Conservation (phyloP, 2,797 vertebrate genomes). For the Mastacembelus armatus region DNA sequence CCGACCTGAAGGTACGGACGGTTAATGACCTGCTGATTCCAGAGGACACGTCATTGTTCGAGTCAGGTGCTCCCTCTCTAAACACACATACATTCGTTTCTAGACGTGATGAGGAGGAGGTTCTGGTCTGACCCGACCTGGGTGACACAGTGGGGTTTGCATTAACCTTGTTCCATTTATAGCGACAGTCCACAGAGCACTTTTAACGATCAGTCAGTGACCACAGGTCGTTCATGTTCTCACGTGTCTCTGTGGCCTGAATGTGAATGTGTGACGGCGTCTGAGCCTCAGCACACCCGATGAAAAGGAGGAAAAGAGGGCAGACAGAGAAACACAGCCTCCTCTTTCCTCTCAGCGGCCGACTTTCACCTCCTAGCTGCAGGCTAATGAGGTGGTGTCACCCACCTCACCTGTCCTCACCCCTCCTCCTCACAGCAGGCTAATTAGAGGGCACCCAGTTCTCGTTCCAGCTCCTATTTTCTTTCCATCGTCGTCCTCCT, state of each 20-base stretch:
- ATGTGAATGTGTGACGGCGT: neutral
- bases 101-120: no score
- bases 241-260: neutral
- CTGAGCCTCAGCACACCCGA: neutral
- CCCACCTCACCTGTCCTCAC: neutral
- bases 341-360: neutral
- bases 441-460: constrained; percentile 33
- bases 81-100: no score
- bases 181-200: no score
- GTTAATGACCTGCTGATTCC: neutral
- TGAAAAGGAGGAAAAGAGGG: neutral
- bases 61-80: no score
- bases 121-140: no score
- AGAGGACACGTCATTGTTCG: neutral
- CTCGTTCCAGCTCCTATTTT: constrained; percentile 2
- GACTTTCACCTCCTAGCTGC: constrained; percentile 16
- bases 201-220: no score
- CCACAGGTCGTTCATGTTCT: neutral
- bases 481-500: neutral
- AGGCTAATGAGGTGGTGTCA: neutral
- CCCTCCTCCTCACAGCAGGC: neutral
- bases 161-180: no score
- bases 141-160: no score
- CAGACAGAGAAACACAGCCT: neutral
- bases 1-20: neutral